These are phyloP conservation scores for Belonocnema kinseyi DNA, from an alignment of 1,140 invertebrate species.

Conservation along the genomic window DNA sequence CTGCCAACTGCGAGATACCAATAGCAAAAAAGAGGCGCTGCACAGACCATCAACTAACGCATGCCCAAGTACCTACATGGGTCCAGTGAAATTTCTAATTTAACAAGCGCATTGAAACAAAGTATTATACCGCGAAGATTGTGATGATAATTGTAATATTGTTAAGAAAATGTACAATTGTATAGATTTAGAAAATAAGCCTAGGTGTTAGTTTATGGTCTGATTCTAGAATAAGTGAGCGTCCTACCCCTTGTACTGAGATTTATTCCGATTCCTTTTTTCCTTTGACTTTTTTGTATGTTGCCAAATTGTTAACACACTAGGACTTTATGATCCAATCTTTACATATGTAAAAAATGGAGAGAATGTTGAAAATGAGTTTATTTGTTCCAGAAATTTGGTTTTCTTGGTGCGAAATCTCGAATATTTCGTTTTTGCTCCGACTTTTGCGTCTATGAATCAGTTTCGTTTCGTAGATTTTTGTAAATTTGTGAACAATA, in stretches of 20 bases:
- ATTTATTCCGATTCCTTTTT: background rate
- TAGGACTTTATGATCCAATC: background rate
- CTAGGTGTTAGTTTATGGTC: slow-evolving; percentile 74
- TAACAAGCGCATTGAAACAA: slow-evolving; percentile 45
- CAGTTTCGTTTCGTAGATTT: background rate
- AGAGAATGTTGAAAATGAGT: background rate
- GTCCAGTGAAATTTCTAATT: slow-evolving; percentile 46
- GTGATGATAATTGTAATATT: slow-evolving; percentile 62
- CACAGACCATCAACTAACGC: slow-evolving; percentile 74
- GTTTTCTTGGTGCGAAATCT: slow-evolving; percentile 18
- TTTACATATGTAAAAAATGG: background rate
- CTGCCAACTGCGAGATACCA: slow-evolving; percentile 55
- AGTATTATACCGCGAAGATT: slow-evolving; percentile 60
- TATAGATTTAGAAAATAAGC: slow-evolving; percentile 70
- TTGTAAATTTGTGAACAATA: background rate
- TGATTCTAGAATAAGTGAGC: slow-evolving; percentile 57
- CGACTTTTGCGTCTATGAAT: background rate
- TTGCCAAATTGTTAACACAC: slow-evolving; percentile 12
- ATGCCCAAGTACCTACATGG: slow-evolving; percentile 46
- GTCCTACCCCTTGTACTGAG: slow-evolving; percentile 2
- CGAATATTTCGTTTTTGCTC: background rate
- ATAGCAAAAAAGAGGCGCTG: slow-evolving; percentile 59
- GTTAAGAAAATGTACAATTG: slow-evolving; percentile 70
- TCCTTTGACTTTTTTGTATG: background rate
- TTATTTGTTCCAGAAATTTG: background rate